Conservation (phyloP, 2,888 invertebrate species). For the Oegoconia quadripuncta region DNA sequence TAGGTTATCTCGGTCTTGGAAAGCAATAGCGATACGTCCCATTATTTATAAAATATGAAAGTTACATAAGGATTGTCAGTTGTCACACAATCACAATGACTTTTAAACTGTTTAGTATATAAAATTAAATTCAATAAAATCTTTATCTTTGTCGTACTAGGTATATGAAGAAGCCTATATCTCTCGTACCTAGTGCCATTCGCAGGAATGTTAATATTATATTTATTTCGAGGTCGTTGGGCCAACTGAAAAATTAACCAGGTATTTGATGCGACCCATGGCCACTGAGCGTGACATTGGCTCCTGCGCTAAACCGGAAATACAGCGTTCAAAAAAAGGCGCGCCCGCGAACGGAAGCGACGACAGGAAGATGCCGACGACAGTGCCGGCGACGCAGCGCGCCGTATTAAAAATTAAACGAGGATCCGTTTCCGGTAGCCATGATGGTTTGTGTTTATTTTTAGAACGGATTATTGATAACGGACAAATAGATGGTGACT, state of each 20-base stretch:
- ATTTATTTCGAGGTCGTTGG: background rate
- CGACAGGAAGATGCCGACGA: constrained; percentile 73
- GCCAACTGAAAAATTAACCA: constrained; percentile 14
- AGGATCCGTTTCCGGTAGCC: constrained; percentile 71
- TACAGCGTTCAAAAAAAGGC: constrained; percentile 70
- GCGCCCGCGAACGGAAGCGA: constrained; percentile 62
- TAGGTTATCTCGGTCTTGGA: no score
- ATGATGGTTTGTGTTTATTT: constrained; percentile 46
- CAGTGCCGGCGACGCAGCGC: constrained; percentile 63
- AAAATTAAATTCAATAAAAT: no score
- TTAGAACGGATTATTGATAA: constrained; percentile 23
- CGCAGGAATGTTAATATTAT: no score
- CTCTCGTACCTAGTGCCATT: no score
- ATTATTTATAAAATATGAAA: no score
- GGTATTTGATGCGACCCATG: constrained; percentile 32
- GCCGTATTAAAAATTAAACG: constrained; percentile 75
- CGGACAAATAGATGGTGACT: background rate
- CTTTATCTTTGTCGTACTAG: no score
- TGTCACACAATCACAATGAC: no score
- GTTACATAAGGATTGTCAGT: no score
- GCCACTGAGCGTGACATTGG: constrained; percentile 46
- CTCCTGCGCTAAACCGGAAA: constrained; percentile 63
- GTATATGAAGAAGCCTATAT: no score
- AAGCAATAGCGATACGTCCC: no score
- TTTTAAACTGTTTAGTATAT: no score